Evolutionary conservation across 2,888 invertebrate species (phyloP), one percentile per base, ranked within the genome.

Genomic region (Parochlus steinenii): DNA sequence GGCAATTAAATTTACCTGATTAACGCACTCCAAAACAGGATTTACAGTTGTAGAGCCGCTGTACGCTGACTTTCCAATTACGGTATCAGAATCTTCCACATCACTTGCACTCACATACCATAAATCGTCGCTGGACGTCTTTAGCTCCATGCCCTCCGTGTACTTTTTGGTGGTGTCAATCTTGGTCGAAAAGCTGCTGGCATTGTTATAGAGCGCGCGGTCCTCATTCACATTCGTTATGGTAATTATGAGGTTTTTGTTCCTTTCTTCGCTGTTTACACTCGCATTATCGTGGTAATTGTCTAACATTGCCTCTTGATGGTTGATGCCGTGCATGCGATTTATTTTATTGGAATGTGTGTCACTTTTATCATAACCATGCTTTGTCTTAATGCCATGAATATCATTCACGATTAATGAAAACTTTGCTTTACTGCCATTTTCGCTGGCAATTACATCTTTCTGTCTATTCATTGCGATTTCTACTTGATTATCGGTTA

Each of bases 11-110:
- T n/a, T 15, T 33, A 40, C 40, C 36, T 58, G 83, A 60, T 83
- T 83, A 43, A 85, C 82, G 50, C 83, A 83, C 55, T 85, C 83
- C 32, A 85, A 56, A 6, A 85, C 83, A 2, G 83, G 83, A 57
- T 83, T 85, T 44, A 82, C 80, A 15, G 71, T 68, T 38, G 73
- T 71, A 41, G 73, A 69, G 6, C 20, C 52, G 2, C 51, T 51
- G 39, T 58, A 58, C 1, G 54, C 44, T 4, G 48, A 42, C 6
- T 44, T 25, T 0, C 48, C 40, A 25, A 42, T 19, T 7, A 33
- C 12, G 3, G 31, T 46, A 39, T 44, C 47, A 25, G 45, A 46
- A 44, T 78, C 78, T 50, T 82, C 81, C 28, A 74, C 75, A 49
- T 80, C 81, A 49, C 80, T 80, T 12, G 74, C 74, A 48, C 75